Evolutionary conservation across 2,888 invertebrate genomes (phyloP).

Genomic region (Xanthia icteritia): DNA sequence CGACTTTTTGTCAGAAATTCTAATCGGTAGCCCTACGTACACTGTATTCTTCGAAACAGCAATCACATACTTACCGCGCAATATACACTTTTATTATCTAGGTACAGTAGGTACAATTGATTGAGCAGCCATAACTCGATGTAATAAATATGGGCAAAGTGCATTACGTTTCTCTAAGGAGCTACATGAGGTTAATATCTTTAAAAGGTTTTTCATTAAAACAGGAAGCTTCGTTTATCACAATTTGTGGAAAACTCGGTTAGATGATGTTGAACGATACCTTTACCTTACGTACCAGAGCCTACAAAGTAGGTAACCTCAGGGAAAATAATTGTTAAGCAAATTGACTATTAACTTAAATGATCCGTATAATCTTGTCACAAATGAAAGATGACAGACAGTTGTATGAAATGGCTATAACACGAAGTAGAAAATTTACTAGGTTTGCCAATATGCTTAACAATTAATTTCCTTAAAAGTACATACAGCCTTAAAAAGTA

Average conservation of each 20-base stretch:
- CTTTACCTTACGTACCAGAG: constrained; percentile 5
- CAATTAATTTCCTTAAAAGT: neutral
- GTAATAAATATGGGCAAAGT: constrained; percentile 30
- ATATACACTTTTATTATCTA: constrained; percentile 15
- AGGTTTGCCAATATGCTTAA: neutral
- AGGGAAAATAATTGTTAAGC: neutral
- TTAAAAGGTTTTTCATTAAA: constrained; percentile 59
- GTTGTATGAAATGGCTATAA: neutral
- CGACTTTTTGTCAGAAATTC: neutral
- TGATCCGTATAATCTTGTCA: neutral
- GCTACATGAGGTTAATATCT: constrained; percentile 39
- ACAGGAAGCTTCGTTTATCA: constrained; percentile 48
- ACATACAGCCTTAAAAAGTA: neutral
- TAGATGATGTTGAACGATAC: constrained; percentile 7
- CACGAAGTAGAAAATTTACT: neutral
- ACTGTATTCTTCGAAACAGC: neutral
- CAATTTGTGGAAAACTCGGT: constrained; percentile 34
- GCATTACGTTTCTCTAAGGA: constrained; percentile 26
- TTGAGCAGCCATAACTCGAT: neutral
- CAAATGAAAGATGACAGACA: neutral
- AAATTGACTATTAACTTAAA: neutral
- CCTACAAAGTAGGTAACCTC: neutral
- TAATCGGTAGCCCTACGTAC: too few species aligned
- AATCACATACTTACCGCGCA: neutral
- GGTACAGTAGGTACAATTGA: neutral